Evolutionary conservation across 2,113 vertebrate species (phyloP), one percentile per base, ranked within the genome.

Genomic region (Takifugu flavidus): DNA sequence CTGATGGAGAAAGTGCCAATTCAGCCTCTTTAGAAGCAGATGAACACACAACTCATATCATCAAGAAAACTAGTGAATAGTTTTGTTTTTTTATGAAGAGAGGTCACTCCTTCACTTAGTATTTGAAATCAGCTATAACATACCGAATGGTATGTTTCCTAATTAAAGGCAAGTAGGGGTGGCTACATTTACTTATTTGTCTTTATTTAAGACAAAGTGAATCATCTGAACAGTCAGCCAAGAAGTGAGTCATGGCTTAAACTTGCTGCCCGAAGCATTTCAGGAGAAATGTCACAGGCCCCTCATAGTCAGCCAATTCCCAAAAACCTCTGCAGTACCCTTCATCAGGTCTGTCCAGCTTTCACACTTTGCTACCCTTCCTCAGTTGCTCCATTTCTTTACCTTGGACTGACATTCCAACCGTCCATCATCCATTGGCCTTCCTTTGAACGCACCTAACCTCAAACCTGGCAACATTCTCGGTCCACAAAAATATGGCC

Each of bases 221-320:
- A 44, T 59, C 2, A 10, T 67, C 63, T 56, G 56, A 62, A 50
- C 11, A 29, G 39, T 8, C 50, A 25, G 43, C 73, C 78, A 79
- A 77, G 73, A 65, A 42, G 52, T 68, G 74, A 80, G 74, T 65
- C 72, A 56, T 51, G 64, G 69, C 51, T 15, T 27, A 34, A 72
- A 70, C 74, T 31, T 72, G 79, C 77, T 70, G 72, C 64, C 74
- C 61, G 65, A 79, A 81, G 79, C 62, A 74, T 59, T 80, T 77
- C 77, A 54, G 77, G 52, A 73, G 61, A 83, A 78, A 82, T 85
- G 85, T 81, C 82, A 84, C 66, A 14, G 59, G 70, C 69, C 74
- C 75, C 56, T 53, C 31, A 57, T 72, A 61, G 65, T 56, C 67
- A 56, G 67, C 66, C 75, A 82, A 79, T 67, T 76, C 71, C 65